These are phyloP conservation scores for Microcebus tavaratra DNA, from an alignment of 2,113 vertebrate species.

Conservation along the genomic window DNA sequence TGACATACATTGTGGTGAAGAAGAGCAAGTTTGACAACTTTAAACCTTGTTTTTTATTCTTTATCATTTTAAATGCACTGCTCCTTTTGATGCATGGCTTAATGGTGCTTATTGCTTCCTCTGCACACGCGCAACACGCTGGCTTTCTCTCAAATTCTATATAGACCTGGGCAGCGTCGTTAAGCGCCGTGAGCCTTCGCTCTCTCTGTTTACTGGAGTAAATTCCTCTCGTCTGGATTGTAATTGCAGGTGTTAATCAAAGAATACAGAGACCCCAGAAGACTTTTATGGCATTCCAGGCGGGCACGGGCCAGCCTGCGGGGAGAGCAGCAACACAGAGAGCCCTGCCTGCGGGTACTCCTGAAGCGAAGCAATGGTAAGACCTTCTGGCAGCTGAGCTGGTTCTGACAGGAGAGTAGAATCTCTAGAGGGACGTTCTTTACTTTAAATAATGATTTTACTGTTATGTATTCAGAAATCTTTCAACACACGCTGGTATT, in stretches of 20 bases:
- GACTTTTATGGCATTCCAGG: not conserved
- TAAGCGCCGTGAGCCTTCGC: not conserved
- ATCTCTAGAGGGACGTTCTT: not conserved
- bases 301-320: not conserved
- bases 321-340: not conserved
- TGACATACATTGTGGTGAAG: not conserved
- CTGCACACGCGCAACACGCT: not conserved
- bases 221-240: slow-evolving; percentile 1
- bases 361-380: slow-evolving; percentile 46
- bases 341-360: not conserved
- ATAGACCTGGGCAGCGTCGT: not conserved
- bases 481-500: not conserved
- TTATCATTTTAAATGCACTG: not conserved
- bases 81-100: not conserved
- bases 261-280: not conserved
- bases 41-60: slow-evolving; percentile 9
- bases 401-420: not conserved
- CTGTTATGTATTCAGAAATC: not conserved
- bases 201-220: not conserved
- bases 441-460: not conserved
- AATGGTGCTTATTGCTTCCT: slow-evolving; percentile 2
- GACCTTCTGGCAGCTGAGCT: not conserved
- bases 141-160: slow-evolving; percentile 39
- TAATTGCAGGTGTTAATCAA: slow-evolving; percentile 55
- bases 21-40: not conserved